These are phyloP conservation scores for Eristalis intricaria DNA, from an alignment of 2,888 invertebrate genomes.

Conservation along the genomic window DNA sequence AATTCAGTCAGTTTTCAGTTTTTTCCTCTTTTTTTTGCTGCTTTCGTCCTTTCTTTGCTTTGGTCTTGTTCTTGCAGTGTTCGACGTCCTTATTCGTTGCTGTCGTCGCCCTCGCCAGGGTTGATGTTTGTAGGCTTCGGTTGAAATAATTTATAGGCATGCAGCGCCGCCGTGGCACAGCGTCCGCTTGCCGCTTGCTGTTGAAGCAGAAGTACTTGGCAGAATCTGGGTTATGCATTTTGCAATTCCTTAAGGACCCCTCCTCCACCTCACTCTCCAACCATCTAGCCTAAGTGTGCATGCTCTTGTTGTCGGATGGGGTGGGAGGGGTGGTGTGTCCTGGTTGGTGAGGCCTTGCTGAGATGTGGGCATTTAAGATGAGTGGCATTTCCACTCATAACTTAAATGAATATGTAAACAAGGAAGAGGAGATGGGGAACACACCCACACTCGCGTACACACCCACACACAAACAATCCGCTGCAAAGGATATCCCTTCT, in stretches of 20 bases:
- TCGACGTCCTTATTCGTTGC: not conserved
- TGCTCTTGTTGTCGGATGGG: not conserved
- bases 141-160: conserved; percentile 63
- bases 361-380: conserved; percentile 55
- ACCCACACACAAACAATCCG: not conserved
- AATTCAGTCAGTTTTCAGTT: not conserved
- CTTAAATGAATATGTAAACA: conserved; percentile 56
- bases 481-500: conserved; percentile 28
- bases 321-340: not conserved
- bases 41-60: not conserved
- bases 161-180: not conserved
- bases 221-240: conserved; percentile 66
- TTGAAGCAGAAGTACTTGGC: conserved; percentile 56
- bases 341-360: not conserved
- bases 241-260: conserved; percentile 59
- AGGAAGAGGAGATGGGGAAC: not conserved
- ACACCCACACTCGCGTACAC: not conserved
- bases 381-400: conserved; percentile 40
- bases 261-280: not conserved
- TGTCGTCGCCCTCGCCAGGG: conserved; percentile 25
- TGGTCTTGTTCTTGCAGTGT: conserved; percentile 2
- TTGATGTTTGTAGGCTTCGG: conserved; percentile 20
- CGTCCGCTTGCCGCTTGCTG: conserved; percentile 11
- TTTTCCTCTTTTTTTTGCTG: conserved; percentile 12
- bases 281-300: not conserved